phyloP scores from a whole-genome alignment of 53 echinoderm and acorn worm genomes.

The Crossaster papposus region DNA sequence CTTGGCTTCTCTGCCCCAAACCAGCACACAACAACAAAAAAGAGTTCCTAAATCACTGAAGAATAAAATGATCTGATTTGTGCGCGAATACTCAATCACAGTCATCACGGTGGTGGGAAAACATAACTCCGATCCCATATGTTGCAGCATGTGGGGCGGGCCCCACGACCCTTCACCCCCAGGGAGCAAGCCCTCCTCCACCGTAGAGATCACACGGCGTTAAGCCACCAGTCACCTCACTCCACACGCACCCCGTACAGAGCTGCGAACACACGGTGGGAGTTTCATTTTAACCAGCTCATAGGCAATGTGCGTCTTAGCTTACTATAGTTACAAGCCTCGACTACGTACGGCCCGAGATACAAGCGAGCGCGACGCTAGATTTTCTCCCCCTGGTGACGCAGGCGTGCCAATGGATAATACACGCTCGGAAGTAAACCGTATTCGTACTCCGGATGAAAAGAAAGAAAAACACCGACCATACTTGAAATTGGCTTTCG shows the following conservation, averaged over 20 bases:
- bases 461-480: background rate
- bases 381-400: constrained; percentile 38
- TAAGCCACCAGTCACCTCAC: constrained; percentile 19
- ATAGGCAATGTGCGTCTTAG: background rate
- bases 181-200: background rate
- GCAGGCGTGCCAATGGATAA: constrained; percentile 46
- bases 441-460: background rate
- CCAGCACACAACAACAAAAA: too few relatives aligned
- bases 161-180: constrained; percentile 39
- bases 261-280: background rate
- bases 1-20: too few relatives aligned
- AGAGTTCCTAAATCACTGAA: too few relatives aligned
- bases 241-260: background rate
- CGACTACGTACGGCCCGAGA: background rate
- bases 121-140: background rate
- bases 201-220: constrained; percentile 5
- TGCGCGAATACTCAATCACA: background rate
- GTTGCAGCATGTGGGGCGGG: constrained; percentile 25
- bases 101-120: constrained; percentile 18
- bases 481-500: constrained; percentile 9
- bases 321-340: too few relatives aligned
- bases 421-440: constrained; percentile 4
- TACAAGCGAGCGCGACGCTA: background rate
- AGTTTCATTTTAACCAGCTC: constrained; percentile 24
- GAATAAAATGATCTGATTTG: too few relatives aligned